Base-by-base conservation (phyloP, 2,888 invertebrate genomes). In the Tyria jacobaeae region DNA sequence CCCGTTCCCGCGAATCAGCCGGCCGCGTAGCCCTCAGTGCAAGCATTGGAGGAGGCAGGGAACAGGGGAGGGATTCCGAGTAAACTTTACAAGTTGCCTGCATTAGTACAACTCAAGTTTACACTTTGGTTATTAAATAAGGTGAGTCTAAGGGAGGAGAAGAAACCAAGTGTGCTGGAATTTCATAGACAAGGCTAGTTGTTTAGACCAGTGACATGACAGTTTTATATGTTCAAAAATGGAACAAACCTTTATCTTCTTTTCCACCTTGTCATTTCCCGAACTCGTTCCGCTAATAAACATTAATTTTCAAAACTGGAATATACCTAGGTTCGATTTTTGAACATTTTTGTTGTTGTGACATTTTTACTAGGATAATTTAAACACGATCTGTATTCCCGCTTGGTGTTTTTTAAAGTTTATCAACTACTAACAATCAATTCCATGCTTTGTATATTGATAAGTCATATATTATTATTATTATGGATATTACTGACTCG, bases 1-100 rank as follows among this genome's bases (percentile, higher is more conserved):
- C 91, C 91, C 85, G 92, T 87, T 91, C 89, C 87, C 81, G 92
- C 91, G 90, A 92, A 90, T 91, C 89, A 81, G 81, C 83, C 82
- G 79, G 76, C 59, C 62, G 60, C 63, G 64, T 66, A 71, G 71
- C 70, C 68, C 75, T 74, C 67, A 55, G 60, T 62, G 64, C 54
- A 60, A 52, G 75, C 52, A 57, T 54, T 25, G 47, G 15, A 60
- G 60, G 49, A 55, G 54, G 60, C 50, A 39, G 48, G 51, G 54
- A 52, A 34, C 12, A 17, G 57, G 66, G 61, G 53, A 65, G 52
- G 53, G 70, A 71, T 76, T 74, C 73, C 57, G 55, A 68, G 75
- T 75, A 77, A 77, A 76, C 66, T 78, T 75, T 66, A 71, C 77
- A 69, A 73, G 70, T 73, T 64, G 65, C 65, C 55, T 61, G 15